phyloP scores from a whole-genome alignment of 2,888 invertebrate species.

The Orthosia cruda region DNA sequence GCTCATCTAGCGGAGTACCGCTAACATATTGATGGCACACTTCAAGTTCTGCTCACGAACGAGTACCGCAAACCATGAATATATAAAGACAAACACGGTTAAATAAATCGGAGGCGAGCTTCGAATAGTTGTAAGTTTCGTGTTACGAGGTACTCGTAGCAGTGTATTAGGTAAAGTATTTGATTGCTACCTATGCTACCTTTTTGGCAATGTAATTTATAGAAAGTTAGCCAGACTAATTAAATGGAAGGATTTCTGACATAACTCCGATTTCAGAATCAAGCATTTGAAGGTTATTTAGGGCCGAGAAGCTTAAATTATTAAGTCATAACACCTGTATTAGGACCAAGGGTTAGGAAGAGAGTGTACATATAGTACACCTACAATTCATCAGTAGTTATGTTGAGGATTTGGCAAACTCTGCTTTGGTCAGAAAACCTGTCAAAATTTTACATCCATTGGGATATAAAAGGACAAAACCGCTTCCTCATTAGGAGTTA shows the following conservation, averaged over 20 bases:
- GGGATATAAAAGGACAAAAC: no score
- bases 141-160: not conserved
- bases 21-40: constrained; percentile 55
- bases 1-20: constrained; percentile 42
- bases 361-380: no score
- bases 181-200: not conserved
- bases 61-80: constrained; percentile 42
- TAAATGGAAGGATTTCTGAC: not conserved
- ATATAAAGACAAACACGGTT: constrained; percentile 36
- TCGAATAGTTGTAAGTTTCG: constrained; percentile 8
- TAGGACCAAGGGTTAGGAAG: no score
- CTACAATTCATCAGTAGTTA: no score
- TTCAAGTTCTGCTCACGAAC: constrained; percentile 46
- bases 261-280: no score
- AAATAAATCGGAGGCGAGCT: constrained; percentile 40
- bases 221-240: not conserved
- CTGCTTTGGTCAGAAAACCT: no score
- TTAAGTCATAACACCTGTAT: no score
- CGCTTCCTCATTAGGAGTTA: no score
- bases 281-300: no score
- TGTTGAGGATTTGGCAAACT: no score
- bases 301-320: no score
- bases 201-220: not conserved
- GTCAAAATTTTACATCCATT: no score
- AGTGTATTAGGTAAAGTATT: not conserved